A percentile compares a stretch with the other conserved stretches of the same genome.
phyloP scores from a whole-genome alignment of 1,140 invertebrate species.

The Achatina immaculata region DNA sequence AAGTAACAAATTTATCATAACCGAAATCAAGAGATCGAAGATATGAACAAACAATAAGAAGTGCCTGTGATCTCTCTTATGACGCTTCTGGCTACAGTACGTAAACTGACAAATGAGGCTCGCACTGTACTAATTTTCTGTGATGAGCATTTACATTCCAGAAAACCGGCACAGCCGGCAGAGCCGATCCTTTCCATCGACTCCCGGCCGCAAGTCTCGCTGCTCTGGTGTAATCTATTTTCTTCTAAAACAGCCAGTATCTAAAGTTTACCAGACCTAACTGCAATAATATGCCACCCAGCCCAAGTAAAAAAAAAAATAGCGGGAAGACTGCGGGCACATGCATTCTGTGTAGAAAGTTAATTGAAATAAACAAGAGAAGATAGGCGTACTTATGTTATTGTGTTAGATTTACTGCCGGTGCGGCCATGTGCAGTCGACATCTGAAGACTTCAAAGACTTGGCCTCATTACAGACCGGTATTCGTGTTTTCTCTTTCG shows the following conservation, averaged over 20 bases:
- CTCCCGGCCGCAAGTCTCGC: background rate
- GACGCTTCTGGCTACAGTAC: too few species aligned
- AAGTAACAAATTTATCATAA: too few species aligned
- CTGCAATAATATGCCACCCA: conserved; percentile 6
- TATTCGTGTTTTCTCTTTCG: background rate
- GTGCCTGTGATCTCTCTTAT: too few species aligned
- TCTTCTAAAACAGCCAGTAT: background rate
- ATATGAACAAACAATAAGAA: too few species aligned
- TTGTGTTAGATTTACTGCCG: conserved; percentile 34
- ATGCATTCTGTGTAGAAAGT: conserved; percentile 18
- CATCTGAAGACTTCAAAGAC: conserved; percentile 25
- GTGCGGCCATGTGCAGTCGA: conserved; percentile 9
- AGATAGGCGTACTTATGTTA: conserved; percentile 23
- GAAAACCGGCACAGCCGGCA: too few species aligned
- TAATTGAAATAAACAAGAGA: conserved; percentile 28
- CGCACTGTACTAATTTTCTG: too few species aligned
- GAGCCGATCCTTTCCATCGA: too few species aligned
- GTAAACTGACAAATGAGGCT: too few species aligned
- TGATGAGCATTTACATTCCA: too few species aligned
- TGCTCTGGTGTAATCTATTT: too few species aligned
- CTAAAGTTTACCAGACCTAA: background rate
- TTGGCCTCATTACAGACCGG: conserved; percentile 1
- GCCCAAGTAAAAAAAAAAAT: background rate
- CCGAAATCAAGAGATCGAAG: too few species aligned
- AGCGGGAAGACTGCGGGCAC: background rate